Base-by-base conservation (phyloP, 2,888 invertebrate genomes). In the Strigamia transsilvanica region DNA sequence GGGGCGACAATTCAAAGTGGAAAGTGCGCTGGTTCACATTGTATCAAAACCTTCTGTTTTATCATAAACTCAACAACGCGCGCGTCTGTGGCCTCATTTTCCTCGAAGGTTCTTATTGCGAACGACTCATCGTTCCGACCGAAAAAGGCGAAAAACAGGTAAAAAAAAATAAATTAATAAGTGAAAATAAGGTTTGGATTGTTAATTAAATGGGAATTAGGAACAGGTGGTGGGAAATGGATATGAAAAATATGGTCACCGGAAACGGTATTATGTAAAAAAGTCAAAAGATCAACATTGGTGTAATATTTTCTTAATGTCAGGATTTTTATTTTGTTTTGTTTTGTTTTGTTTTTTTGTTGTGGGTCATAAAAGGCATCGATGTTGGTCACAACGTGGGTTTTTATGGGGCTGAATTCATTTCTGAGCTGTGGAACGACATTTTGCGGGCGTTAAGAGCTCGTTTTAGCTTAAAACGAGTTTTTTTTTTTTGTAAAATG, bases 21-120 rank as follows among this genome's bases (percentile, higher is more conserved):
- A 95, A 96, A 87, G 87, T 88, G 66, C 85, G 89, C 21, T 89
- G 87, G 87, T 89, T 89, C 86, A 87, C 88, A 82, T 86, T 89
- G 83, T 92, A 91, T 51, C 91, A 96, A 94, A 97, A 97, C 89
- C 89, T 96, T 86, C 89, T 97, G 85, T 96, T 96, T 89, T 96
- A 96, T 90, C 96, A 94, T 89, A 96, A 97, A 87, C 93, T 92
- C 81, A 96, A 96, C 87, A 91, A 91, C 86, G 92, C 93, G 85
- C 90, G 93, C 42, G 96, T 96, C 0, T 94, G 94, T 0, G 96
- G 96, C 0, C 93, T 96, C 21, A 91, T 96, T 27, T 90, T 96
- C 84, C 90, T 97, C 81, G 97, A 97, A 87, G 96, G 96, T 0
- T 95, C 95, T 85, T 96, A 95, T 89, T 94, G 94, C 87, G 94